Percentiles rank a stretch among this genome's conserved stretches.
Conservation (phyloP, 2,113 vertebrate species). For the Oryzias celebensis region DNA sequence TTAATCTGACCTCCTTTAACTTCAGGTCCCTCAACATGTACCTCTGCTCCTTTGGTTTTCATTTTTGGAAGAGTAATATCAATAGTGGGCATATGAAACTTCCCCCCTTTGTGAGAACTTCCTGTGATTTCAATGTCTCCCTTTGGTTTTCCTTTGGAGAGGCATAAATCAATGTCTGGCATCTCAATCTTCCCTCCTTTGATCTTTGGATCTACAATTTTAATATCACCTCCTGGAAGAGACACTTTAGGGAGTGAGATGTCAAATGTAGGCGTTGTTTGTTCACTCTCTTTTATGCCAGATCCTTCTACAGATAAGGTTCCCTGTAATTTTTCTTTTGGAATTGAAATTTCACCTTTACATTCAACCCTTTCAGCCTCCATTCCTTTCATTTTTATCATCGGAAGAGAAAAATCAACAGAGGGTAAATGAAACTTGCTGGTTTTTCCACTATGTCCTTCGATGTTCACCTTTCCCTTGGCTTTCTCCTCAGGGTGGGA, state of each 20-base stretch:
- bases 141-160: slow-evolving; percentile 35
- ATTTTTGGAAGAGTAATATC: slow-evolving; percentile 69
- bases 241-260: slow-evolving; percentile 10
- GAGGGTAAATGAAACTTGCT: slow-evolving; percentile 29
- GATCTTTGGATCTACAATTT: slow-evolving; percentile 14
- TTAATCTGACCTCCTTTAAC: slow-evolving; percentile 54
- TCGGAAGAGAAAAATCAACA: slow-evolving; percentile 43
- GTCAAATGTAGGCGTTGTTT: slow-evolving; percentile 30
- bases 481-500: slow-evolving; percentile 47
- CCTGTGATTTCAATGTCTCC: slow-evolving; percentile 24
- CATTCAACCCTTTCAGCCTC: background rate
- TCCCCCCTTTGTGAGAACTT: slow-evolving; percentile 41
- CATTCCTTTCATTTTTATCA: slow-evolving; percentile 23
- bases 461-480: slow-evolving; percentile 17
- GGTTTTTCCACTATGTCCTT: slow-evolving; percentile 28
- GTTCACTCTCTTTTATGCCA: slow-evolving; percentile 30
- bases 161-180: slow-evolving; percentile 35
- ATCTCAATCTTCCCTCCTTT: slow-evolving; percentile 46
- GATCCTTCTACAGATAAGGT: slow-evolving; percentile 12
- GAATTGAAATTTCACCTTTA: background rate
- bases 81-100: slow-evolving; percentile 58
- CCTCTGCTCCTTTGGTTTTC: slow-evolving; percentile 38
- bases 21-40: slow-evolving; percentile 34
- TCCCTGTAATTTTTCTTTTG: slow-evolving; percentile 1
- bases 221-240: slow-evolving; percentile 23